Percentiles rank a stretch among this genome's conserved stretches.
Evolutionary conservation across 2,797 vertebrate genomes (phyloP).

Genomic region (Rallus crepitans): DNA sequence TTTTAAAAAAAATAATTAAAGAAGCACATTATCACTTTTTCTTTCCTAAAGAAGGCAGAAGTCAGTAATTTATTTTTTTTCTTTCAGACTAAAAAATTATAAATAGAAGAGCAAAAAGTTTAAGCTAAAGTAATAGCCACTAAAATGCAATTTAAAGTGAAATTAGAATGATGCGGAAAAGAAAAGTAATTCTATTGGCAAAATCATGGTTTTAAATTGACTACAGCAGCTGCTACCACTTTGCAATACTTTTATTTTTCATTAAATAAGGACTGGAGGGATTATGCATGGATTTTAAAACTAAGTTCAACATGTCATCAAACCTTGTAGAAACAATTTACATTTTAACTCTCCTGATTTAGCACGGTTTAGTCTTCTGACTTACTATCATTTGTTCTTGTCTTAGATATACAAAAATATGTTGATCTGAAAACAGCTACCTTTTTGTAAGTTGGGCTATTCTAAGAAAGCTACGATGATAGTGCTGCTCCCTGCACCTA

Average conservation of each 20-base stretch:
- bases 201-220: not conserved
- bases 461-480: fast-evolving
- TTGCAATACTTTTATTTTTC: not conserved
- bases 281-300: not conserved
- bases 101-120: not conserved
- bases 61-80: not conserved
- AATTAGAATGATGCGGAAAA: not conserved
- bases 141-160: not conserved
- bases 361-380: not conserved
- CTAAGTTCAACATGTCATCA: not conserved
- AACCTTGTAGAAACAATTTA: not conserved
- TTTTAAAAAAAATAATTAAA: not conserved
- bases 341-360: not conserved
- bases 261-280: not conserved
- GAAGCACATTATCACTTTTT: not conserved
- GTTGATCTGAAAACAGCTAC: not conserved
- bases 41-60: not conserved
- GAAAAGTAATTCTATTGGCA: not conserved
- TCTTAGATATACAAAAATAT: not conserved
- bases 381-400: not conserved
- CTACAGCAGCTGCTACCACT: not conserved
- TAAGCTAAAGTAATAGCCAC: not conserved
- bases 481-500: not conserved
- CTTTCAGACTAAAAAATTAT: not conserved
- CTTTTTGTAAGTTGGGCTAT: not conserved